phyloP scores from a whole-genome alignment of 64 coral and sea anemone genomes.

The Acropora yongei region DNA sequence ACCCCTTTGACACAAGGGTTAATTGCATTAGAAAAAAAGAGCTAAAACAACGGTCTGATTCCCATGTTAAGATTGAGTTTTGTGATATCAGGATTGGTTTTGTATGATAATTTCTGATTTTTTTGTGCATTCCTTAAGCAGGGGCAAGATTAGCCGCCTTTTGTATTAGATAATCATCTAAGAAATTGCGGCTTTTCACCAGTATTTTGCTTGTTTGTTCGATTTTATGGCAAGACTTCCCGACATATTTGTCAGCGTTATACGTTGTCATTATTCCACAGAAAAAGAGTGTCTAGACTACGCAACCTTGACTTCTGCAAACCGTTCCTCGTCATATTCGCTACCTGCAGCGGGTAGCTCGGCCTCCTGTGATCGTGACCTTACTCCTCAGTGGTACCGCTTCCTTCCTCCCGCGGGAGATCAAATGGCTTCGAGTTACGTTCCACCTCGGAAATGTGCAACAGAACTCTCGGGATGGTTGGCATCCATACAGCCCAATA shows the following conservation, averaged over 20 bases:
- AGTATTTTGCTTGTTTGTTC: too few relatives aligned
- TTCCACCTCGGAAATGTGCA: not conserved
- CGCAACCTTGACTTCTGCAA: not conserved
- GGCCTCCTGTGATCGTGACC: not conserved
- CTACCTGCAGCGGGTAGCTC: not conserved
- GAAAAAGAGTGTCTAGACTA: conserved; percentile 33
- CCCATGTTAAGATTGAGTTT: too few relatives aligned
- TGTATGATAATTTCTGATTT: too few relatives aligned
- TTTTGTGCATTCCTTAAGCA: too few relatives aligned
- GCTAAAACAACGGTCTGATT: too few relatives aligned
- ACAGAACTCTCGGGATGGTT: conserved; percentile 41
- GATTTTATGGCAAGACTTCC: too few relatives aligned
- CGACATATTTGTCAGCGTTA: not conserved
- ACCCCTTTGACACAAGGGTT: too few relatives aligned
- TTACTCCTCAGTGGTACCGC: conserved; percentile 35
- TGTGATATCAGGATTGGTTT: too few relatives aligned
- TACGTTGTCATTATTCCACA: not conserved
- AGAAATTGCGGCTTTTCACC: too few relatives aligned
- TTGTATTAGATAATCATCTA: too few relatives aligned
- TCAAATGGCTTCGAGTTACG: conserved; percentile 13
- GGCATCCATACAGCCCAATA: not conserved
- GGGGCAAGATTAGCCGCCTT: too few relatives aligned
- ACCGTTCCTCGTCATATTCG: not conserved
- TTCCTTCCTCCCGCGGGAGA: conserved; percentile 12
- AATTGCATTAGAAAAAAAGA: too few relatives aligned